These are phyloP conservation scores for Harpalus rufipes DNA, from an alignment of 2,888 invertebrate species.

Conservation along the genomic window DNA sequence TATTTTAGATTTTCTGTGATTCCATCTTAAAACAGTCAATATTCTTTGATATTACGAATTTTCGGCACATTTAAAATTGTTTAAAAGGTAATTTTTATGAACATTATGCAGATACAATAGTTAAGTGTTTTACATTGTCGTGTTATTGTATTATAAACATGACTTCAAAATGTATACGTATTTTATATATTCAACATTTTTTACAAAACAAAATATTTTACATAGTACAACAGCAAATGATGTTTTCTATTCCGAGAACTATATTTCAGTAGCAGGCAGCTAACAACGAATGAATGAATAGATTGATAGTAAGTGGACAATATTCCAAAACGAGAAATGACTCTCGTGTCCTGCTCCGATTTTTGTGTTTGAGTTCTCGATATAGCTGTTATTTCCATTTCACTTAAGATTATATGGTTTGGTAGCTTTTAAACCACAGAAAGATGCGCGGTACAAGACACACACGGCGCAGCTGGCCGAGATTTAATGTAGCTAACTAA, in stretches of 20 bases:
- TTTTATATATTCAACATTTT: slow-evolving; percentile 66
- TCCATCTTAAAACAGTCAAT: slow-evolving; percentile 68
- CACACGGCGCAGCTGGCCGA: not conserved
- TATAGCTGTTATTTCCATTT: slow-evolving; percentile 52
- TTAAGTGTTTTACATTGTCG: slow-evolving; percentile 66
- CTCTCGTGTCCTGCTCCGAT: not conserved
- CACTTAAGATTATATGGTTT: slow-evolving; percentile 50
- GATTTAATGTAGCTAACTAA: not conserved
- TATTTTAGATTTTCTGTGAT: slow-evolving; percentile 70
- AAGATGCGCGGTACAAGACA: slow-evolving; percentile 33
- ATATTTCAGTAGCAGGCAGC: slow-evolving; percentile 27
- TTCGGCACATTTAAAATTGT: slow-evolving; percentile 71
- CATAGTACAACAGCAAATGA: slow-evolving; percentile 66
- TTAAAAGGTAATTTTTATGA: slow-evolving; percentile 68
- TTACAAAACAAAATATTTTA: slow-evolving; percentile 68
- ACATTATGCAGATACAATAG: slow-evolving; percentile 70
- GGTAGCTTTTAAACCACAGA: slow-evolving; percentile 61
- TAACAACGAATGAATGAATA: not conserved
- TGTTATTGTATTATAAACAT: slow-evolving; percentile 65
- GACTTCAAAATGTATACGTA: slow-evolving; percentile 67
- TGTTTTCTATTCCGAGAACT: slow-evolving; percentile 60
- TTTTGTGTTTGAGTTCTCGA: slow-evolving; percentile 30
- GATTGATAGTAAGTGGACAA: slow-evolving; percentile 22
- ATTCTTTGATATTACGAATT: slow-evolving; percentile 69
- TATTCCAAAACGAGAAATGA: not conserved